phyloP scores from a whole-genome alignment of 2,888 invertebrate species.

The Timandra comae region DNA sequence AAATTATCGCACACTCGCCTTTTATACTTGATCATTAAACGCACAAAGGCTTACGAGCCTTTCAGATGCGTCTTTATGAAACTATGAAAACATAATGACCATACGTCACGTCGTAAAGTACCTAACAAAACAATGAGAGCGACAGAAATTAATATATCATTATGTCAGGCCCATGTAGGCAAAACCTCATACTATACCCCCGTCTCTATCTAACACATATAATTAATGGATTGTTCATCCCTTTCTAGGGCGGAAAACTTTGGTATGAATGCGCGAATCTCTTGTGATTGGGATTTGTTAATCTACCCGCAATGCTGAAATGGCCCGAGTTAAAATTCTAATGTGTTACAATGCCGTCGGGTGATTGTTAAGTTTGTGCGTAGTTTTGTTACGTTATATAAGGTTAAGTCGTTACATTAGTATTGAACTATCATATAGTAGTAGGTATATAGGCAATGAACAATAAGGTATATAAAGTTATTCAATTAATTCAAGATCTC shows the following conservation, averaged over 20 bases:
- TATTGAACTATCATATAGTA: too few species aligned
- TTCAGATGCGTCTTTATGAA: slow-evolving; percentile 65
- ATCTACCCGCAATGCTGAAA: slow-evolving; percentile 50
- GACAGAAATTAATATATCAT: slow-evolving; percentile 77
- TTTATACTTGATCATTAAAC: slow-evolving; percentile 60
- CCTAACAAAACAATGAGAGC: slow-evolving; percentile 72
- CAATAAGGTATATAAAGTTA: too few species aligned
- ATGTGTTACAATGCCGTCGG: slow-evolving; percentile 55
- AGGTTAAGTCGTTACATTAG: too few species aligned
- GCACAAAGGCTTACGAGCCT: slow-evolving; percentile 49
- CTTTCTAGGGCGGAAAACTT: slow-evolving; percentile 55
- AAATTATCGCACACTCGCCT: slow-evolving; percentile 47
- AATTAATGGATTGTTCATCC: slow-evolving; percentile 21
- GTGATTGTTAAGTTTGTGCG: slow-evolving; percentile 20
- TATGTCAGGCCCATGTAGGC: slow-evolving; percentile 70
- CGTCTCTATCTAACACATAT: slow-evolving; percentile 28
- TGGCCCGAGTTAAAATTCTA: slow-evolving; percentile 63
- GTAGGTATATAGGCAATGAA: too few species aligned
- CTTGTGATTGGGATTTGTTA: slow-evolving; percentile 71
- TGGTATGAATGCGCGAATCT: slow-evolving; percentile 60
- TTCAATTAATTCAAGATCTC: too few species aligned
- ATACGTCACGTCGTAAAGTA: slow-evolving; percentile 72
- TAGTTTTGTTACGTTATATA: slow-evolving; percentile 9
- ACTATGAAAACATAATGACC: slow-evolving; percentile 76
- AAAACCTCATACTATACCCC: slow-evolving; percentile 34